Base-by-base conservation (phyloP, 2,888 invertebrate species). In the Sphaeridia pumilis region DNA sequence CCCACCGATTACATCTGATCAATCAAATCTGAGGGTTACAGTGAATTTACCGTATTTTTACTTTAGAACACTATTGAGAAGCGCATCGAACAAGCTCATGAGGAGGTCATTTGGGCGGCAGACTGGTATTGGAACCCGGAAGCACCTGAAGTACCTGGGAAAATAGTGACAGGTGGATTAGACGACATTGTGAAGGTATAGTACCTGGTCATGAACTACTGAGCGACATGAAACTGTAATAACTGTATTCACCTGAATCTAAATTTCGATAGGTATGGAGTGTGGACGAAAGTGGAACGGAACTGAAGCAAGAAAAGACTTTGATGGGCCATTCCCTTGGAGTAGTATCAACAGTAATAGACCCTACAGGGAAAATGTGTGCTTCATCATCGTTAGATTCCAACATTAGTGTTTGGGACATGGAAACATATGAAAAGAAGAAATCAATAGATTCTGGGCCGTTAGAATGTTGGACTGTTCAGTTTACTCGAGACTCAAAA, bases 311-410 rank as follows among this genome's bases (percentile, higher is more conserved):
- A 26, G 82, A 83, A 63, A 85, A 92, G 69, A 80, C 82, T 58
- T 71, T 95, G 21, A 86, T 87, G 67, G 95, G 93, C 0, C 94
- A 95, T 73, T 87, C 92, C 2, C 75, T 97, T 5, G 97, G 95
- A 1, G 87, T 97, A 0, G 86, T 94, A 7, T 94, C 94, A 14
- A 88, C 95, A 4, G 93, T 90, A 47, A 82, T 93, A 26, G 92
- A 89, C 70, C 81, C 84, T 45, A 84, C 85, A 75, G 92, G 92
- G 46, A 83, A 84, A 73, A 67, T 69, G 49, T 68, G 68, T 70
- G 93, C 90, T 0, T 92, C 93, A 35, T 93, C 92, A 73, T 93
- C 94, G 0, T 75, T 95, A 65, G 95, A 97, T 70, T 89, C 93
- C 0, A 86, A 87, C 61, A 77, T 97, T 60, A 81, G 87, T 67